Conservation (phyloP, 2,797 vertebrate genomes). For the Myripristis murdjan region DNA sequence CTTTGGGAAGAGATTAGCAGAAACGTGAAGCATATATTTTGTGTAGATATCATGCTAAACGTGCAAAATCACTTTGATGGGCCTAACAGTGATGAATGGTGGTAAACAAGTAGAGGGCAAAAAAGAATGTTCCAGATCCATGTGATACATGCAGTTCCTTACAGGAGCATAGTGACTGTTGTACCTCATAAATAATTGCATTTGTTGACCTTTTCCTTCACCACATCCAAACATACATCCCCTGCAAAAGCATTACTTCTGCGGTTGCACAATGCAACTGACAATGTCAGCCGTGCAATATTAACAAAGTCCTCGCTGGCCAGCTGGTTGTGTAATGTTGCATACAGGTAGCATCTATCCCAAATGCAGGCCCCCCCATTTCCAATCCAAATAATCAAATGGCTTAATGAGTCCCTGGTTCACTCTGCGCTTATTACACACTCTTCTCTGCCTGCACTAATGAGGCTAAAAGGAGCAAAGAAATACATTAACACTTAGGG, state of each 20-base stretch:
- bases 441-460: too few relatives aligned
- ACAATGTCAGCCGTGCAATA: conserved; percentile 48
- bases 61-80: too few relatives aligned
- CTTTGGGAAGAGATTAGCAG: too few relatives aligned
- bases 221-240: conserved; percentile 6
- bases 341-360: conserved; percentile 21
- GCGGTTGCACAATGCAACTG: conserved; percentile 22
- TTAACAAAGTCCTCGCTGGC: conserved; percentile 36
- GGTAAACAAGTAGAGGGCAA: background rate
- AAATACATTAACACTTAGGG: background rate
- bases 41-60: too few relatives aligned
- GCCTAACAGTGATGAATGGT: background rate
- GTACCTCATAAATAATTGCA: conserved; percentile 18
- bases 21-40: too few relatives aligned
- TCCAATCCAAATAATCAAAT: background rate
- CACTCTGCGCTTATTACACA: too few relatives aligned
- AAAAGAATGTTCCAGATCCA: background rate
- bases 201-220: conserved; percentile 24
- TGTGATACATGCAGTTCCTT: conserved; percentile 10
- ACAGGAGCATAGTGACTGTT: conserved; percentile 5
- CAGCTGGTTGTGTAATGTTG: conserved; percentile 30
- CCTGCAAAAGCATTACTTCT: background rate
- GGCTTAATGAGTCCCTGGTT: too few relatives aligned
- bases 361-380: conserved; percentile 14
- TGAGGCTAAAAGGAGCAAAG: too few relatives aligned